phyloP scores from a whole-genome alignment of 1,140 invertebrate species.

The Chlorops oryzae region DNA sequence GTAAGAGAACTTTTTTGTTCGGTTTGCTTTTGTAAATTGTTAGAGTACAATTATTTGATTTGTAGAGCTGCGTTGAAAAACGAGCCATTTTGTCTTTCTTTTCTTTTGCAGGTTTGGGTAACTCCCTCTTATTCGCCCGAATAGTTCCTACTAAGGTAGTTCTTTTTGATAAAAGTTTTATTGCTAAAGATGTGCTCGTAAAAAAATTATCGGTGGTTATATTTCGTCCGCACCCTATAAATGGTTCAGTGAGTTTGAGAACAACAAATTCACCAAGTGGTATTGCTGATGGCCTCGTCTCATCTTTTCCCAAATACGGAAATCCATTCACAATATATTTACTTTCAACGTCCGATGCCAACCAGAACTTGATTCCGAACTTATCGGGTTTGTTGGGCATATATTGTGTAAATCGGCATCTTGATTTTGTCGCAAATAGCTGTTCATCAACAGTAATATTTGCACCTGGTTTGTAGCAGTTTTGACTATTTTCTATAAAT shows the following conservation, averaged over 20 bases:
- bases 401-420: constrained; percentile 41
- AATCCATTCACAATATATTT: constrained; percentile 44
- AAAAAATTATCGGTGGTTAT: constrained; percentile 40
- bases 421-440: constrained; percentile 37
- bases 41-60: constrained; percentile 11
- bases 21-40: constrained; percentile 14
- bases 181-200: constrained; percentile 23
- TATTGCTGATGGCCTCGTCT: constrained; percentile 17
- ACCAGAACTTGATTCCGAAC: constrained; percentile 46
- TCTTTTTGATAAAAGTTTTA: constrained; percentile 19
- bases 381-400: constrained; percentile 46
- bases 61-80: not conserved
- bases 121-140: constrained; percentile 13
- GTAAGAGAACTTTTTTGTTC: constrained; percentile 25
- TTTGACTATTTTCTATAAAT: not conserved
- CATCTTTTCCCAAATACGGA: constrained; percentile 40
- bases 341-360: constrained; percentile 29
- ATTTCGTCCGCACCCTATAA: constrained; percentile 23
- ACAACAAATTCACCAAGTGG: constrained; percentile 24
- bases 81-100: constrained; percentile 1
- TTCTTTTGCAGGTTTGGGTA: constrained; percentile 14
- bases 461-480: too few relatives aligned
- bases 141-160: constrained; percentile 26
- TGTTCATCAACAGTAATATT: constrained; percentile 41
- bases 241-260: constrained; percentile 29